phyloP scores from a whole-genome alignment of 2,888 invertebrate species.

The Coremacera marginata region DNA sequence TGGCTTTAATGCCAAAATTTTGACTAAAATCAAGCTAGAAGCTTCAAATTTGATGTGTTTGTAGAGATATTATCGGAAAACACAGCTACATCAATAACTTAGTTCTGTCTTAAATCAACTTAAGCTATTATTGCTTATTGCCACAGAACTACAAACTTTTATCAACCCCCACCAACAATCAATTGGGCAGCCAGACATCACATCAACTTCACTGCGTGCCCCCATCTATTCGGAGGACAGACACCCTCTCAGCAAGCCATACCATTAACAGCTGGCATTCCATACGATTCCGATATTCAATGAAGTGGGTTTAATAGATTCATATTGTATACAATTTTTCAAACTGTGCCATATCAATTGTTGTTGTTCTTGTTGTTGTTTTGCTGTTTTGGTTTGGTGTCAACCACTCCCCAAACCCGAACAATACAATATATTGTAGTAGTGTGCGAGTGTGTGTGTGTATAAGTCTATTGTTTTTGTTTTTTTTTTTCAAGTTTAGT shows the following conservation, averaged over 20 bases:
- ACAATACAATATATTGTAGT: neutral
- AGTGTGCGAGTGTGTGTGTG: neutral
- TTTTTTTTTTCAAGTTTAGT: neutral
- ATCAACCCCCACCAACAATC: conserved; percentile 17
- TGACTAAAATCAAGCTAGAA: too few species aligned
- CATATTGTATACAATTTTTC: conserved; percentile 37
- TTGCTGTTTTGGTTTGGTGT: neutral
- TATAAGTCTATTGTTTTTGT: neutral
- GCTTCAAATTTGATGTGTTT: too few species aligned
- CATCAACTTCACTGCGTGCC: neutral
- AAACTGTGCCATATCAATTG: conserved; percentile 21
- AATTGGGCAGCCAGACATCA: neutral
- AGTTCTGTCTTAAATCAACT: too few species aligned
- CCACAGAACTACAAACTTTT: conserved; percentile 2
- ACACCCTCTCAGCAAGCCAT: neutral
- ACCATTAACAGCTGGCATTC: conserved; percentile 23
- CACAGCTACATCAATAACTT: too few species aligned
- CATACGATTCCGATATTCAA: conserved; percentile 25
- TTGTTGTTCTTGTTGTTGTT: neutral
- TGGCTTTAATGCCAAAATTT: too few species aligned
- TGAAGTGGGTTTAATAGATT: conserved; percentile 38
- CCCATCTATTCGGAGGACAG: too few species aligned
- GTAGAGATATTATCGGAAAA: too few species aligned
- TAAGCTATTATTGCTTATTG: too few species aligned
- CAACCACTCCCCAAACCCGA: neutral